phyloP scores from a whole-genome alignment of 2,888 invertebrate genomes.

The Sphaerophoria taeniata region DNA sequence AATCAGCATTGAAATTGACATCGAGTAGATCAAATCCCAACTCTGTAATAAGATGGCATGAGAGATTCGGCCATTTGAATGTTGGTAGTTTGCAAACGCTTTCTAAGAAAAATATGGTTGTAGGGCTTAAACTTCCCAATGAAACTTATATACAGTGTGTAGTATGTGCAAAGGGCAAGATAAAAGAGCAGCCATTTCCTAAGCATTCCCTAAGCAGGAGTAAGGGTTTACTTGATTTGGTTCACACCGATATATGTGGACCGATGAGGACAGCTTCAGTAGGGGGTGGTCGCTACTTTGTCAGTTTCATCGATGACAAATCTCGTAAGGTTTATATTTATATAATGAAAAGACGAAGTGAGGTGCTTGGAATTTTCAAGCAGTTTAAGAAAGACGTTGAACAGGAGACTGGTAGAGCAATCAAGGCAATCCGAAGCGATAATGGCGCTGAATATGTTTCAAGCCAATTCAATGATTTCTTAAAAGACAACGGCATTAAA shows the following conservation, averaged over 20 bases:
- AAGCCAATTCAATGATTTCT: background rate
- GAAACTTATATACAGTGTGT: background rate
- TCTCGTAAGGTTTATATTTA: too few species aligned
- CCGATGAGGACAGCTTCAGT: constrained; percentile 19
- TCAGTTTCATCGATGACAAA: constrained; percentile 1
- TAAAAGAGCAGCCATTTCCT: constrained; percentile 40
- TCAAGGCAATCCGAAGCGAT: constrained; percentile 2
- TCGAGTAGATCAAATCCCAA: background rate
- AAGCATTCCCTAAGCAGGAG: constrained; percentile 7
- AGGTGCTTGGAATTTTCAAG: too few species aligned
- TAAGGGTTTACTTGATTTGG: constrained; percentile 29
- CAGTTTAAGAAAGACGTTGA: too few species aligned
- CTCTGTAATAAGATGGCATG: background rate
- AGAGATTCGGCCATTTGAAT: constrained; percentile 33
- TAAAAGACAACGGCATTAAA: background rate
- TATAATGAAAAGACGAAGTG: too few species aligned
- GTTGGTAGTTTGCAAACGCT: constrained; percentile 9
- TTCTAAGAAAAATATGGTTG: background rate
- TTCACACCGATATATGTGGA: constrained; percentile 53
- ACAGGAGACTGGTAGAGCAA: too few species aligned
- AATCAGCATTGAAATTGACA: background rate
- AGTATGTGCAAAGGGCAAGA: constrained; percentile 44
- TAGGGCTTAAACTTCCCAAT: constrained; percentile 12
- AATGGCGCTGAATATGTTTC: constrained; percentile 4
- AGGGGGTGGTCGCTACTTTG: constrained; percentile 34